Conservation (phyloP, 2,888 invertebrate genomes). For the Coleophora deauratella region DNA sequence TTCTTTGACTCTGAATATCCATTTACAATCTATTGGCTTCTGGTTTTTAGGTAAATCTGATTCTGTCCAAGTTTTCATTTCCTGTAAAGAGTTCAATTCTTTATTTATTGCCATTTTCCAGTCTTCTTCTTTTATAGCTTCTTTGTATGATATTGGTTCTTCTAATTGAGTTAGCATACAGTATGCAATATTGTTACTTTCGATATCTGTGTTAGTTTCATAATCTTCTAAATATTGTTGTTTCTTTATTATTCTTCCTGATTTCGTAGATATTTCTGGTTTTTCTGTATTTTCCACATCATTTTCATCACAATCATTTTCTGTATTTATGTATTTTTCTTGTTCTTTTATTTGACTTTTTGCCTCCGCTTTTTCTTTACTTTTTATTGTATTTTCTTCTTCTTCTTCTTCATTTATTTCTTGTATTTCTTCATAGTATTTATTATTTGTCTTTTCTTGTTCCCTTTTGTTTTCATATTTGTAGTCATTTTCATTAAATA, state of each 20-base stretch:
- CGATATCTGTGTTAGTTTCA: neutral
- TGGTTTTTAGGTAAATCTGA: conserved; percentile 5
- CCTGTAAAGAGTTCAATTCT: neutral
- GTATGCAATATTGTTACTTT: no score
- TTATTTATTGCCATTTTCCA: conserved; percentile 1
- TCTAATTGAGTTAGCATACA: neutral
- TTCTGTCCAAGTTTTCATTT: conserved; percentile 2
- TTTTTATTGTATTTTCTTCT: no score
- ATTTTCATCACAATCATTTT: conserved; percentile 1
- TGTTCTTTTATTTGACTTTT: neutral
- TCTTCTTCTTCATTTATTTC: neutral
- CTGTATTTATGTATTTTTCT: no score
- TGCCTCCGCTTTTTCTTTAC: no score
- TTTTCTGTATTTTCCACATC: neutral
- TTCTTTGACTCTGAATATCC: conserved; percentile 4
- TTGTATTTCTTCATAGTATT: conserved; percentile 1
- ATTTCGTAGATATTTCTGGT: conserved; percentile 1
- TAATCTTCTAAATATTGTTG: conserved; percentile 3
- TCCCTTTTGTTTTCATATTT: conserved; percentile 2
- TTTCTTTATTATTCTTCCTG: conserved; percentile 2
- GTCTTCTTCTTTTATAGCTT: conserved; percentile 1
- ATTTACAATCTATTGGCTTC: conserved; percentile 11
- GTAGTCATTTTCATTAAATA: conserved; percentile 6
- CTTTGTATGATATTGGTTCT: conserved; percentile 1
- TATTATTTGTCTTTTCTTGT: neutral